Percentiles rank a stretch among this genome's conserved stretches.
These are phyloP conservation scores for Xanthorhoe designata DNA, from an alignment of 2,888 invertebrate species.

Conservation along the genomic window DNA sequence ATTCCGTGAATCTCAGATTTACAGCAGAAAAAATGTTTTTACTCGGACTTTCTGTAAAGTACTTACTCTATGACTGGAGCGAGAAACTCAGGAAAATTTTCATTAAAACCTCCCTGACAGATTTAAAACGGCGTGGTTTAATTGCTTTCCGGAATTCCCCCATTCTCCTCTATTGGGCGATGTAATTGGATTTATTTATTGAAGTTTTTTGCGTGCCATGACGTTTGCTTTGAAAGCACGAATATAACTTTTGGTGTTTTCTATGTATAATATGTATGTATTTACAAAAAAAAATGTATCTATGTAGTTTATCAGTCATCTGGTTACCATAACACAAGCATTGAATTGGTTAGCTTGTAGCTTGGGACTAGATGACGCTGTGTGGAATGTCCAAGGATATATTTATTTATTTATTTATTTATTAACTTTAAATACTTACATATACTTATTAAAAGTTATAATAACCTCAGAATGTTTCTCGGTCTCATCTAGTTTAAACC, in stretches of 20 bases:
- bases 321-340: too few relatives aligned
- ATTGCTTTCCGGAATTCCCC: conserved; percentile 49
- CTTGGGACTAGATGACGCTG: too few relatives aligned
- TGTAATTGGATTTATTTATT: conserved; percentile 47
- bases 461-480: too few relatives aligned
- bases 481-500: too few relatives aligned
- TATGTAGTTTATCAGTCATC: too few relatives aligned
- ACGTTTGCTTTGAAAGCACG: conserved; percentile 2
- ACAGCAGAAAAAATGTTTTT: neutral
- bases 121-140: conserved; percentile 52
- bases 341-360: too few relatives aligned
- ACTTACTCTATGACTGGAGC: conserved; percentile 20
- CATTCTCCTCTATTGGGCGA: conserved; percentile 39
- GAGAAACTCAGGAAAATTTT: conserved; percentile 41
- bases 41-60: conserved; percentile 5
- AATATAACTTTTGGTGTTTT: too few relatives aligned
- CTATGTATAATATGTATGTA: too few relatives aligned
- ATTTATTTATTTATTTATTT: too few relatives aligned
- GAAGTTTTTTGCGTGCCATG: conserved; percentile 31
- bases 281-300: too few relatives aligned
- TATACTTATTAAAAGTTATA: neutral
- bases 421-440: neutral
- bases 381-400: too few relatives aligned
- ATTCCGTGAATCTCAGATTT: neutral
- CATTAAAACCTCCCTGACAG: conserved; percentile 48